Evolutionary conservation across 2,888 invertebrate species (phyloP).

Genomic region (Aphidius colemani): DNA sequence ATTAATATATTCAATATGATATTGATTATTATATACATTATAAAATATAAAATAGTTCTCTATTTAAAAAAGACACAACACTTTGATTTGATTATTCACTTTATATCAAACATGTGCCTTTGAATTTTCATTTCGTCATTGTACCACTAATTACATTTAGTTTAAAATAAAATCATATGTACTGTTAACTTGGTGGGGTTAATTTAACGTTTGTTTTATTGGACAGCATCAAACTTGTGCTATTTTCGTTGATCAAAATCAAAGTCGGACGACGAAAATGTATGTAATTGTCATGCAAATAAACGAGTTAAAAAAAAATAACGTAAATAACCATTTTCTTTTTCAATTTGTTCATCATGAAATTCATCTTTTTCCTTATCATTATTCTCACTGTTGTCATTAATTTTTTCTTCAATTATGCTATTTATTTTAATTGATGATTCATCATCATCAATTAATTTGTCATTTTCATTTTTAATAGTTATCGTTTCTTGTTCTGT

Average conservation of each 20-base stretch:
- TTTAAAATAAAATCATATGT: too few species aligned
- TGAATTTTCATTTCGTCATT: too few species aligned
- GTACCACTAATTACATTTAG: too few species aligned
- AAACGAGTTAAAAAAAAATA: conserved; percentile 51
- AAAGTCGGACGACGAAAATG: conserved; percentile 33
- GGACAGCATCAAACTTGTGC: conserved; percentile 21
- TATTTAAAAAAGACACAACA: too few species aligned
- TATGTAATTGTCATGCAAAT: conserved; percentile 49
- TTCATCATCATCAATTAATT: neutral
- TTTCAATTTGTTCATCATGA: conserved; percentile 32
- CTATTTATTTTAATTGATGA: conserved; percentile 20
- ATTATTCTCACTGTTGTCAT: conserved; percentile 17
- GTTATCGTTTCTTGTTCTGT: neutral
- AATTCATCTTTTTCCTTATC: conserved; percentile 31
- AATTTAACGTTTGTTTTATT: conserved; percentile 6
- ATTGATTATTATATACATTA: too few species aligned
- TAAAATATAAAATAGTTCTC: too few species aligned
- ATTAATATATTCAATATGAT: neutral
- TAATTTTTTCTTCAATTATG: conserved; percentile 13
- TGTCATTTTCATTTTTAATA: neutral
- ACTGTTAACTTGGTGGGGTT: neutral
- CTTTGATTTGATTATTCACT: too few species aligned
- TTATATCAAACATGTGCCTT: too few species aligned
- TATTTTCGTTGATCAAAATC: conserved; percentile 31
- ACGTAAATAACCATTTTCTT: conserved; percentile 48